Conservation (phyloP, 2,797 vertebrate species). For the Sebastes aleutianus region DNA sequence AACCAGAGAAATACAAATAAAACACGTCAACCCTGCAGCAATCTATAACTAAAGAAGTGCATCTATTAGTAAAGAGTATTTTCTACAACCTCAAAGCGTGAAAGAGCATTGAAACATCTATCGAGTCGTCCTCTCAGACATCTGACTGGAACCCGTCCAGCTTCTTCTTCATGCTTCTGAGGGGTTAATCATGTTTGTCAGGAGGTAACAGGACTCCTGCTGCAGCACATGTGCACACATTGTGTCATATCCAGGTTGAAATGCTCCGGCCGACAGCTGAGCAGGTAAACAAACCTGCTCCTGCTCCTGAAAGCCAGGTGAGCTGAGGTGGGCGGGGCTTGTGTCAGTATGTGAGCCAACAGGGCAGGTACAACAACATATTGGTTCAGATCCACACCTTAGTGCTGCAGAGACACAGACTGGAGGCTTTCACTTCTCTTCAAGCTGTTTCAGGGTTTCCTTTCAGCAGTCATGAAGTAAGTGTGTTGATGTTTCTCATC, state of each 20-base stretch:
- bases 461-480: slow-evolving; percentile 42
- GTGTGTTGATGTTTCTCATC: not conserved
- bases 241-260: not conserved
- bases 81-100: too few species aligned
- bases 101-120: too few species aligned
- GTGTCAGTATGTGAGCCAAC: not conserved
- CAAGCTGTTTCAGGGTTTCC: not conserved
- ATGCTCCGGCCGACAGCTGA: not conserved
- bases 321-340: slow-evolving; percentile 49
- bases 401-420: not conserved
- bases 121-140: not conserved
- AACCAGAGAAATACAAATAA: too few species aligned
- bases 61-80: not conserved
- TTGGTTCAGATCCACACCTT: slow-evolving; percentile 34
- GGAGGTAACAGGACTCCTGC: not conserved
- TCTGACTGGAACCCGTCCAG: not conserved
- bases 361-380: slow-evolving; percentile 50
- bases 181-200: not conserved
- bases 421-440: not conserved
- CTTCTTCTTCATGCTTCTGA: not conserved
- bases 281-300: slow-evolving; percentile 38
- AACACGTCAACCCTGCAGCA: too few species aligned
- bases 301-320: slow-evolving; percentile 45
- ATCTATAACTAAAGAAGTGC: too few species aligned
- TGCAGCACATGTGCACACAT: not conserved